These are phyloP conservation scores for Agrotis ipsilon DNA, from an alignment of 2,888 invertebrate species.

Conservation along the genomic window DNA sequence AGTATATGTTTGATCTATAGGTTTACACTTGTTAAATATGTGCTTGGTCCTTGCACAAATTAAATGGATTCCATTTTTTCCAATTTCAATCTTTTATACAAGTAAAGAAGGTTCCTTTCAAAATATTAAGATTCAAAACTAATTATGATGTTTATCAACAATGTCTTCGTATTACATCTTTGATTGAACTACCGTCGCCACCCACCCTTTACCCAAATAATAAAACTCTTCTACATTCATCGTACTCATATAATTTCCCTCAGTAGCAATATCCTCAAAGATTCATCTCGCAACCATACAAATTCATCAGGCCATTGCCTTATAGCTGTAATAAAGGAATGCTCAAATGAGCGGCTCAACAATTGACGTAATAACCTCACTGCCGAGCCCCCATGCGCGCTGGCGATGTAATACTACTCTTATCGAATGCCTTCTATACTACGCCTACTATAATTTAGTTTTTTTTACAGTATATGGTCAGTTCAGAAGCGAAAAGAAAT, in stretches of 20 bases:
- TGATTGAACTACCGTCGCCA: not conserved
- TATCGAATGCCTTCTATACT: slow-evolving; percentile 65
- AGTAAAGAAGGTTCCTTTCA: not conserved
- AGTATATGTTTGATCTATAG: no score
- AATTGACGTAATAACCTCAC: slow-evolving; percentile 61
- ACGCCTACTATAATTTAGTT: slow-evolving; percentile 63
- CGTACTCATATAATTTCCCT: slow-evolving; percentile 18
- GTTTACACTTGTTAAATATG: no score
- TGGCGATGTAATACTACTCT: slow-evolving; percentile 58
- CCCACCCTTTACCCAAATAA: not conserved
- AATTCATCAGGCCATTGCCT: slow-evolving; percentile 58
- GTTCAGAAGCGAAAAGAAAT: slow-evolving; percentile 21
- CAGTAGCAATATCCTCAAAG: slow-evolving; percentile 11
- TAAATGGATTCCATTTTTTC: not conserved
- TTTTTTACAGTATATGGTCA: slow-evolving; percentile 62
- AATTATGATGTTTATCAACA: not conserved
- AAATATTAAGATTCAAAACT: not conserved
- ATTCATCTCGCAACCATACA: slow-evolving; percentile 36
- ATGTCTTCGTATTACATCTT: no score
- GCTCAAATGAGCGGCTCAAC: slow-evolving; percentile 59
- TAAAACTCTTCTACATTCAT: not conserved
- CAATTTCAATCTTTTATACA: not conserved
- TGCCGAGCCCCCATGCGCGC: slow-evolving; percentile 52
- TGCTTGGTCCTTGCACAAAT: not conserved
- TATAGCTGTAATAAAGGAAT: slow-evolving; percentile 58